Percentiles rank a stretch among this genome's conserved stretches.
Conservation (phyloP, 2,797 vertebrate species). For the Mastacembelus armatus region DNA sequence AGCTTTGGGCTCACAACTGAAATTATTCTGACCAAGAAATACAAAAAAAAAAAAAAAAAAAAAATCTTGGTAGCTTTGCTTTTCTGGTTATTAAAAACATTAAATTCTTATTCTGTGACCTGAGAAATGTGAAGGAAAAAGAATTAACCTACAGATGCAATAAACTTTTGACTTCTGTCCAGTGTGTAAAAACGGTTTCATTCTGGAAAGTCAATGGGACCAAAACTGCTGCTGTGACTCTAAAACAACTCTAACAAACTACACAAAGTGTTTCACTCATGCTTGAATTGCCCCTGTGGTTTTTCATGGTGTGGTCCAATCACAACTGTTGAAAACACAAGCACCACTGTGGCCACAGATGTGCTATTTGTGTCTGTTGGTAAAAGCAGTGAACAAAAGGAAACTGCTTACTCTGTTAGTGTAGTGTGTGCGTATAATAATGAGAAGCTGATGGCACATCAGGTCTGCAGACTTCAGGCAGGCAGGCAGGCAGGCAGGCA, state of each 20-base stretch:
- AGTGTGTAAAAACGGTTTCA: too few relatives aligned
- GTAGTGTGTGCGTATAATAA: neutral
- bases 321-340: neutral
- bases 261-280: neutral
- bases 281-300: neutral
- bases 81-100: too few relatives aligned
- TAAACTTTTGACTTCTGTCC: too few relatives aligned
- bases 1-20: neutral
- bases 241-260: neutral
- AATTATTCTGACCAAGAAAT: neutral
- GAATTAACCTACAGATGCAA: too few relatives aligned
- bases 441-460: neutral
- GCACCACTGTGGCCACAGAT: neutral
- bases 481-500: too few relatives aligned
- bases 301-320: neutral
- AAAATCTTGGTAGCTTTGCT: too few relatives aligned
- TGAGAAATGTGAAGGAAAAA: too few relatives aligned
- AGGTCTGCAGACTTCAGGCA: neutral
- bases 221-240: neutral
- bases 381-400: slow-evolving; percentile 9
- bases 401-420: neutral
- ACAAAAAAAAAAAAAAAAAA: too few relatives aligned
- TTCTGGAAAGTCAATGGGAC: neutral
- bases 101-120: too few relatives aligned
- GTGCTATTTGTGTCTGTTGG: neutral